Percentiles rank a stretch among this genome's conserved stretches.
phyloP scores from a whole-genome alignment of 2,113 vertebrate genomes.

The Lepisosteus oculatus region DNA sequence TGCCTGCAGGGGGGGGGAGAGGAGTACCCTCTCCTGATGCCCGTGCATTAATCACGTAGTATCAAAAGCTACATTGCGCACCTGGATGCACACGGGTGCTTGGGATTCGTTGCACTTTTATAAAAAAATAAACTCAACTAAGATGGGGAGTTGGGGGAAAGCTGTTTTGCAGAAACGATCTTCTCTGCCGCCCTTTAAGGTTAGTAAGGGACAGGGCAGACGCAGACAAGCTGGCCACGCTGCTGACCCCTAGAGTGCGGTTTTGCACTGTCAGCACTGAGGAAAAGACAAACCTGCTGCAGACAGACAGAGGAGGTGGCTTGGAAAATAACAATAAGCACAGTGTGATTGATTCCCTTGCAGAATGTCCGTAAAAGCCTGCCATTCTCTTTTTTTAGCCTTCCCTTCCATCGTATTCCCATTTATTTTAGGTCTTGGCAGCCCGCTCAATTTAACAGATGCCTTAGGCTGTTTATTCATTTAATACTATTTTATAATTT shows the following conservation, averaged over 20 bases:
- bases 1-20: too few species aligned
- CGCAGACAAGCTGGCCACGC: background rate
- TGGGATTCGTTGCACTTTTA: too few species aligned
- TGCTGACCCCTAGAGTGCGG: background rate
- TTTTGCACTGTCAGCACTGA: constrained; percentile 1
- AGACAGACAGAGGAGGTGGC: too few species aligned
- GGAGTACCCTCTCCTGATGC: too few species aligned
- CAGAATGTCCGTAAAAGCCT: background rate
- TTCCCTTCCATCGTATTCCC: background rate
- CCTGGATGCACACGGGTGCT: too few species aligned
- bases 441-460: background rate
- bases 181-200: background rate
- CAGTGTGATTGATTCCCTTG: constrained; percentile 3
- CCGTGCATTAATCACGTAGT: too few species aligned
- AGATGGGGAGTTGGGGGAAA: too few species aligned
- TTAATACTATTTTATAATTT: background rate
- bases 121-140: too few species aligned
- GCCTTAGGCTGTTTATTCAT: background rate
- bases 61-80: too few species aligned
- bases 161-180: too few species aligned
- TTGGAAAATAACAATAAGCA: background rate
- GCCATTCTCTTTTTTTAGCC: background rate
- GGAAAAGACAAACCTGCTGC: too few species aligned
- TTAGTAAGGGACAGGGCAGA: background rate
- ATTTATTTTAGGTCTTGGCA: background rate